Conservation (phyloP, 2,797 vertebrate species). For the Xenentodon cancila region DNA sequence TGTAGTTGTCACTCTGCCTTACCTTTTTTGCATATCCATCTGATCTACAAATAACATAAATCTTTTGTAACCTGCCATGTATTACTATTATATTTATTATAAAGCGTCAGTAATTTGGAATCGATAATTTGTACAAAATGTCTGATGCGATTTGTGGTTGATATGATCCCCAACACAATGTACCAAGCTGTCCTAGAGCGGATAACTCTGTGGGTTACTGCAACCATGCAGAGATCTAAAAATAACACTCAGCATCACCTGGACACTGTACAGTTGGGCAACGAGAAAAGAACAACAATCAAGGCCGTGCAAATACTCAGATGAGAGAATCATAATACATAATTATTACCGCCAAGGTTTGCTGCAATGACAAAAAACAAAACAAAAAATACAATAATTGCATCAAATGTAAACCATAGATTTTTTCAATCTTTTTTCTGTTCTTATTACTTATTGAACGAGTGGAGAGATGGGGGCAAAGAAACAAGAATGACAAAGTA, state of each 20-base stretch:
- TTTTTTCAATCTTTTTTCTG: too few relatives aligned
- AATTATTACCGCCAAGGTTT: conserved; percentile 2
- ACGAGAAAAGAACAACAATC: conserved; percentile 22
- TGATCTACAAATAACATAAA: too few relatives aligned
- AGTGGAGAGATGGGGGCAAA: not conserved
- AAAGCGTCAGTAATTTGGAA: too few relatives aligned
- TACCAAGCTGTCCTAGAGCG: conserved; percentile 32
- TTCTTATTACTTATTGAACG: conserved; percentile 9
- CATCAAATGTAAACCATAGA: not conserved
- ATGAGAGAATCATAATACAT: conserved; percentile 4
- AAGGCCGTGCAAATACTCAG: conserved; percentile 17
- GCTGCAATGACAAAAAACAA: not conserved
- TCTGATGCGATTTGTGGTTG: too few relatives aligned
- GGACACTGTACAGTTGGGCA: conserved; percentile 41
- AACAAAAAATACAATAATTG: not conserved
- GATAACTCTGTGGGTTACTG: conserved; percentile 9
- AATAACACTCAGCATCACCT: conserved; percentile 60
- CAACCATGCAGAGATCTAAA: conserved; percentile 54
- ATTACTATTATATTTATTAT: too few relatives aligned
- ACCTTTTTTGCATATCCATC: too few relatives aligned
- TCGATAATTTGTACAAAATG: too few relatives aligned
- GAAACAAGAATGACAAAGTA: conserved; percentile 2
- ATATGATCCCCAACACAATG: not conserved
- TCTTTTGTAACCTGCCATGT: too few relatives aligned
- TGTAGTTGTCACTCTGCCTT: too few relatives aligned